Base-by-base conservation (phyloP, 1,140 invertebrate species). In the Papilio helenus region DNA sequence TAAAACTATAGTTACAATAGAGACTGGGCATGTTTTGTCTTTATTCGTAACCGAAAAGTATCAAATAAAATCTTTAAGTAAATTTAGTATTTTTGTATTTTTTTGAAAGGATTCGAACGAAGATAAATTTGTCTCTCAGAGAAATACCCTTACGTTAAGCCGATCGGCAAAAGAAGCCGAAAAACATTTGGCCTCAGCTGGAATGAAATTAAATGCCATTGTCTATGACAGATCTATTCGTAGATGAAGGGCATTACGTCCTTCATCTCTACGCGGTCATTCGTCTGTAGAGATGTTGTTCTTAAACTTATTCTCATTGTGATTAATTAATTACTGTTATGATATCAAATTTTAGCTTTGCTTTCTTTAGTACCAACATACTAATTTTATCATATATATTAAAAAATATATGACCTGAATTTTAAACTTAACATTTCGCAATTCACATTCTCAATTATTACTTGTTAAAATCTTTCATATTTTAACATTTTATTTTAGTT, bases 141-240 rank as follows among this genome's bases (percentile, higher is more conserved):
- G 10, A 74, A 46, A 49, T n/a, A n/a, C 18, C 9, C 42, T 44
- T 46, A 74, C 44, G 9, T 74, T 74, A 23, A 72, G 61, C 42
- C 20, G n/a, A 72, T 72, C 39, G 44, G 71, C 71, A 23, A 74
- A 74, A 74, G 39, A 74, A 74, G 23, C 39, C 72, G 39, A 72
- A 73, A 73, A 46, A 73, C 72, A 73, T 42, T 73, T 73, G 72
- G 20, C 39, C 72, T 74, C 72, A 46, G 42, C 72, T 49, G 42
- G 44, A 74, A 74, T 51, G 44, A 74, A 74, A 74, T 46, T 49
- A 51, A 74, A 74, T 74, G 44, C 72, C 72, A 23, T 49, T 74
- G 72, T 74, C 42, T 74, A 74, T 74, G 72, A 74, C 72, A 49
- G 72, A 74, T 74, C 20, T 74, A 73, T 74, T 74, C 72, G 44